These are phyloP conservation scores for Gymnopithys bicolor DNA, from an alignment of 2,797 vertebrate species.

Conservation along the genomic window DNA sequence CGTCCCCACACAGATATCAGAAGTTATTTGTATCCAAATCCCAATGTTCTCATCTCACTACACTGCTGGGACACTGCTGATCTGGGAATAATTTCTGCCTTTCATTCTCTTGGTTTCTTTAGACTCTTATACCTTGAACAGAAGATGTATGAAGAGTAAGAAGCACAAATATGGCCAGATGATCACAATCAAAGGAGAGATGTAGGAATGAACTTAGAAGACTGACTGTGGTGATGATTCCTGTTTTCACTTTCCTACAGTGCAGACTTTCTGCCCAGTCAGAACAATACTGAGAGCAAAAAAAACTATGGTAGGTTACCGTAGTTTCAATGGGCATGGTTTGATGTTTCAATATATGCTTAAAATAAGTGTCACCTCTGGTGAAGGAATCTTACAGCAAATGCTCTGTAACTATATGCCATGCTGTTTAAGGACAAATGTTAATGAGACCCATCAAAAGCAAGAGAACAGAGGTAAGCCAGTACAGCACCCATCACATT, in stretches of 20 bases:
- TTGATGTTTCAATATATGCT: not conserved
- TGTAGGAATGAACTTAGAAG: not conserved
- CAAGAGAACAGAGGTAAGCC: conserved; percentile 2
- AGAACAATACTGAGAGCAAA: not conserved
- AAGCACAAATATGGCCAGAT: not conserved
- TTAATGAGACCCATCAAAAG: not conserved
- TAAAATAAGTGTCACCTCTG: not conserved
- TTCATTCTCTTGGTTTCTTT: not conserved
- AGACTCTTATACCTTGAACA: not conserved
- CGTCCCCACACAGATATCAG: not conserved
- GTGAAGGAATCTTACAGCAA: conserved; percentile 5
- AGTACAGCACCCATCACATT: not conserved
- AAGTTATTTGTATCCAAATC: not conserved
- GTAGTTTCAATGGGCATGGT: not conserved
- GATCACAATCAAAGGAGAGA: not conserved
- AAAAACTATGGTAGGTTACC: not conserved
- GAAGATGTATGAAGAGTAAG: not conserved
- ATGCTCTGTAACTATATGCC: not conserved
- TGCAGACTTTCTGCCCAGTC: not conserved
- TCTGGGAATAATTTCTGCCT: not conserved
- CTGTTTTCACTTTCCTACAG: not conserved
- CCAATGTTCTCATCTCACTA: not conserved
- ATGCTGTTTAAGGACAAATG: not conserved
- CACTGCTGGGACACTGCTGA: not conserved
- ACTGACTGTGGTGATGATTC: not conserved